A percentile compares a stretch with the other conserved stretches of the same genome.
phyloP scores from a whole-genome alignment of 30 jellyfish, hydroid and myxozoan species.

The Morbakka virulenta region DNA sequence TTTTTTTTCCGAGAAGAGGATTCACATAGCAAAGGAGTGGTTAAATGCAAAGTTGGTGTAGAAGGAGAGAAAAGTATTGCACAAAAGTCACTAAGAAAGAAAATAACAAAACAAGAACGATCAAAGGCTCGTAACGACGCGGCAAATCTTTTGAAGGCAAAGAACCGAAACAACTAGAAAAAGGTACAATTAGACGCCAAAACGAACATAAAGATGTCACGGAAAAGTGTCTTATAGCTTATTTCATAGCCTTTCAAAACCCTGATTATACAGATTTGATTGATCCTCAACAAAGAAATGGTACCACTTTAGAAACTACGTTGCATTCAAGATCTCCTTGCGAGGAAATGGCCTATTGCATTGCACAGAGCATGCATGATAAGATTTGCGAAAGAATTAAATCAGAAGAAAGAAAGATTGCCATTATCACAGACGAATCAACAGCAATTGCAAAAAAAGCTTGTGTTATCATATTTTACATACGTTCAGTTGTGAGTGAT shows the following conservation, averaged over 20 bases:
- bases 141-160: no score
- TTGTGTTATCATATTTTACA: conserved; percentile 19
- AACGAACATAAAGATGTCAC: no score
- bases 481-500: conserved; percentile 41
- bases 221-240: no score
- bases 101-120: neutral
- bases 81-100: no score
- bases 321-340: conserved; percentile 7
- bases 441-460: neutral
- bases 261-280: conserved; percentile 14
- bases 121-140: no score
- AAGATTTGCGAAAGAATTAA: neutral
- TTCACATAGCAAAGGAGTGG: no score
- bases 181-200: neutral
- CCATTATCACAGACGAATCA: neutral
- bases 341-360: conserved; percentile 12
- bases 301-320: no score
- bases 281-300: conserved; percentile 19
- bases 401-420: conserved; percentile 4
- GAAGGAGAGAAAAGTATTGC: conserved; percentile 16
- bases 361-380: conserved; percentile 23
- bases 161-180: neutral
- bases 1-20: conserved; percentile 6
- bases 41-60: conserved; percentile 4
- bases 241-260: neutral